Evolutionary conservation across 2,797 vertebrate species (phyloP), one percentile per base, ranked within the genome.

Genomic region (Enteromius viviparus): DNA sequence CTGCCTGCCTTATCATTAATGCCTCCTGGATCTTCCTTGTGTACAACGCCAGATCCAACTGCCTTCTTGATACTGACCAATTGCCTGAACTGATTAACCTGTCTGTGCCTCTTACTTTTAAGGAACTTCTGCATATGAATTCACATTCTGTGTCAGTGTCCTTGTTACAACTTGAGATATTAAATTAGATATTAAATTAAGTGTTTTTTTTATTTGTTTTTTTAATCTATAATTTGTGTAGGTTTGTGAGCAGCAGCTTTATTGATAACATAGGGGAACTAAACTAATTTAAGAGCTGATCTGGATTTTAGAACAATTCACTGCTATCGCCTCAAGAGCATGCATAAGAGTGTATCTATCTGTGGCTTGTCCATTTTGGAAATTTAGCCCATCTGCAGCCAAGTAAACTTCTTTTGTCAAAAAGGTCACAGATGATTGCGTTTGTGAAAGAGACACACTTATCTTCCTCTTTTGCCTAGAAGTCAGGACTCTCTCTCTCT

Each of bases 301-400:
- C 62, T 75, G n/a, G 78, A 74, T 78, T 74, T 49, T 76, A 84
- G 80, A 72, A 86, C 60, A 75, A 85, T 85, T 83, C 49, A 75
- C 45, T 64, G 34, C 58, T 29, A 58, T 76, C 15, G 55, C 17
- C 74, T 58, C 17, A 3, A 76, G 77, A 85, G 68, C 71, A 60
- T 66, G 74, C 76, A 76, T 76, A 32, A 42, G 80, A 75, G 74
- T 51, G 26, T 26, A 71, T 81, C 74, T 26, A 71, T 78, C 74
- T 83, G 64, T 78, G 34, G 40, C 70, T 75, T 64, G 69, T 78
- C 40, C 6, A 15, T 65, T 77, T 60, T 3, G 26, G 75, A 74
- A 78, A 86, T 86, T 60, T 76, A 66, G 69, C 51, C 37, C 19
- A 29, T 80, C 51, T 19, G 12, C 34, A 45, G 72, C 76, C 82